Evolutionary conservation across 1,140 invertebrate genomes (phyloP), one percentile per base, ranked within the genome.

Genomic region (Drosophila ficusphila): DNA sequence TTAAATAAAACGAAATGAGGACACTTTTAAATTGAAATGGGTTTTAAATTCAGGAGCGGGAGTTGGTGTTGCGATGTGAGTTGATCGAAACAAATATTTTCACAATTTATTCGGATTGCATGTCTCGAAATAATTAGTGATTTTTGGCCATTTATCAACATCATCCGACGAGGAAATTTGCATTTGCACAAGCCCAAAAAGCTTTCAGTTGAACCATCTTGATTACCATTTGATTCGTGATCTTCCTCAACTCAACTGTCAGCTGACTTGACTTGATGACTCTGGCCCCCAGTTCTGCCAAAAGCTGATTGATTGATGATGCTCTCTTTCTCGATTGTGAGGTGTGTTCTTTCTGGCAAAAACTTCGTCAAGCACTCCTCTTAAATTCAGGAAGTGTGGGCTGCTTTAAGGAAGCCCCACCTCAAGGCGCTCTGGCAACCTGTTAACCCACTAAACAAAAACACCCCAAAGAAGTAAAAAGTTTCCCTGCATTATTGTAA

Each of bases 191-290:
- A 46, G 33, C 27, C 62, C 64, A 51, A 75, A 76, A 79, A 68
- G 79, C 79, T 68, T 85, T 83, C 39, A 33, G 31, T 54, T 58
- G 46, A 34, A 27, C 38, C 79, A 56, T 68, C 73, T 85, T 71
- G 79, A 83, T 85, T 85, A 61, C 65, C 75, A 78, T 85, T 85
- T 76, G 79, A 85, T 83, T 83, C 75, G 70, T 83, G 79, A 85
- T 72, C 71, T 83, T 72, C 38, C 41, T 14, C 52, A 75, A 64
- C 61, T 64, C 54, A 72, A 70, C 68, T 82, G 79, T 79, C 79
- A 78, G 79, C 73, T 46, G 33, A 39, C 41, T 54, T 76, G 79
- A 83, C 79, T 75, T 76, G 79, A 83, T 83, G 79, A 85, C 79
- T 85, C 39, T 73, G 65, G 52, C 54, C 41, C 65, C 65, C 39